These are phyloP conservation scores for Rhinichthys osculus DNA, from an alignment of 2,797 vertebrate genomes.

Conservation along the genomic window DNA sequence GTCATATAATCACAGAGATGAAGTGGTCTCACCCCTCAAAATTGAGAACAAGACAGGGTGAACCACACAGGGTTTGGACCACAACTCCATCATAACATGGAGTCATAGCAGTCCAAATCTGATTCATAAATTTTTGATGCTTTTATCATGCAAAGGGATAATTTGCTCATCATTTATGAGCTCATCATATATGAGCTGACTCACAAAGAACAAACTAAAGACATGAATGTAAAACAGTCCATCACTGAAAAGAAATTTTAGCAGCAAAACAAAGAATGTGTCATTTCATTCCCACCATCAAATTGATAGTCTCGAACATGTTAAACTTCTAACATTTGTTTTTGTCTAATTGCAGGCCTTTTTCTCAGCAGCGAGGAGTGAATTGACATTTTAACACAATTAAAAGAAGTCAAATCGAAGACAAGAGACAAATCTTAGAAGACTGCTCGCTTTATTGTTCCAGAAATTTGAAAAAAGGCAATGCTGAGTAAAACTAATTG, in stretches of 20 bases:
- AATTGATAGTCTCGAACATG: neutral
- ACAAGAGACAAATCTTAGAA: slow-evolving; percentile 17
- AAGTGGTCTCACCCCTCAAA: neutral
- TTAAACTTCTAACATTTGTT: slow-evolving; percentile 18
- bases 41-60: neutral
- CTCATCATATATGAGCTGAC: neutral
- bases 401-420: slow-evolving; percentile 27
- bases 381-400: slow-evolving; percentile 55
- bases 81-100: neutral
- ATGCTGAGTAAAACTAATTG: neutral
- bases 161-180: slow-evolving; percentile 16
- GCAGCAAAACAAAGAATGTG: slow-evolving; percentile 3
- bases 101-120: neutral
- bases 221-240: neutral
- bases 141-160: neutral
- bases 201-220: neutral
- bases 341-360: slow-evolving; percentile 33
- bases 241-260: neutral
- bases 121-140: neutral
- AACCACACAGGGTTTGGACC: neutral
- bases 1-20: neutral
- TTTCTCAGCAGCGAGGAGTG: neutral
- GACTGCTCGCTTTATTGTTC: slow-evolving; percentile 18
- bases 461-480: neutral
- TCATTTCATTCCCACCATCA: slow-evolving; percentile 8